Evolutionary conservation across 2,797 vertebrate species (phyloP), one percentile per base, ranked within the genome.

Genomic region (Harpagifer antarcticus): DNA sequence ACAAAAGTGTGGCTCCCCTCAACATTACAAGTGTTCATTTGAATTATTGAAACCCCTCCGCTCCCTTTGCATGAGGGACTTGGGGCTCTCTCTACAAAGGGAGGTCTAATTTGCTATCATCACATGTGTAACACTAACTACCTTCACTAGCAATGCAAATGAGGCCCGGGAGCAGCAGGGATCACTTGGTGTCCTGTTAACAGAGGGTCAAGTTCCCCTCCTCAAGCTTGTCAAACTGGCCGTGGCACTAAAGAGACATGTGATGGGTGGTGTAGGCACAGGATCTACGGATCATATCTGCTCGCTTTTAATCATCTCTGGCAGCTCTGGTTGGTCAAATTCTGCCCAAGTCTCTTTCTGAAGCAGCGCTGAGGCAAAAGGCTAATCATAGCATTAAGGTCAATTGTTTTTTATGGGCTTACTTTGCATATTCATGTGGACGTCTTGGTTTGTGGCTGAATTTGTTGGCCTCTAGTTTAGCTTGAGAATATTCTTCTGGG

Each of bases 191-290:
- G 86, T 90, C 89, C 81, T 86, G 83, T 90, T 82, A 86, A 87
- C 86, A 83, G 78, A 5, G 82, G 88, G 90, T 93, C 87, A 88
- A 82, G 88, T 89, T 90, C 70, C 81, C 68, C 71, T 75, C 78
- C 70, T 82, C 42, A 83, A 12, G 16, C 68, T 75, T 70, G 67
- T 85, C 87, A 84, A 67, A 71, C 15, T 27, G 33, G 70, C 63
- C 42, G 80, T 63, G 68, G 70, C 70, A 70, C 68, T 74, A 74
- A 74, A 78, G 63, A 78, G 74, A 74, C 72, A 20, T 86, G 60
- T 58, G 78, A 85, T 81, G 87, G 73, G 63, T 86, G 65, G 54
- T 72, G 67, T 79, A 73, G 74, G 72, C 78, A n/a, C 70, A 79
- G 72, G 59, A 83, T 75, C 75, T 72, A 66, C 14, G 53, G 63